phyloP scores from a whole-genome alignment of 2,797 vertebrate species.

The Vireo griseus region DNA sequence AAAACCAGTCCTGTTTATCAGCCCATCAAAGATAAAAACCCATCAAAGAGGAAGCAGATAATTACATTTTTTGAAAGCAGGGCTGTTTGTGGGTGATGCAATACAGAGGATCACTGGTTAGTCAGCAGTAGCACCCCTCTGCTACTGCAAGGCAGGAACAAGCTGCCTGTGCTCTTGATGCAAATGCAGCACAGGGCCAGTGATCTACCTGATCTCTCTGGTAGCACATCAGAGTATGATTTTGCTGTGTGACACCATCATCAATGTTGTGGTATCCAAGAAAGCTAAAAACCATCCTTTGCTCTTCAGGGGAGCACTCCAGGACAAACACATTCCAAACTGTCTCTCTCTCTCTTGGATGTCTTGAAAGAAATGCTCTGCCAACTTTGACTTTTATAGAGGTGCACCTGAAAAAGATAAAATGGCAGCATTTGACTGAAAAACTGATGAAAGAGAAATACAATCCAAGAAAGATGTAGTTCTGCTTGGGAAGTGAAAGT shows the following conservation, averaged over 20 bases:
- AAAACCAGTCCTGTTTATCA: background rate
- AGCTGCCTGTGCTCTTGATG: background rate
- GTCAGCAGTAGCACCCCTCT: background rate
- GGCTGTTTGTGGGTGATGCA: background rate
- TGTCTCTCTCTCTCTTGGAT: background rate
- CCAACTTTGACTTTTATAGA: background rate
- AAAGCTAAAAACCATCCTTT: background rate
- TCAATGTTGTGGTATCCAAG: background rate
- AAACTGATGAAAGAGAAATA: background rate
- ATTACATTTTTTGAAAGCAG: background rate
- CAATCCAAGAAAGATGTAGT: background rate
- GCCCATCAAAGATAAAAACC: background rate
- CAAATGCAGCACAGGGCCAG: accelerated
- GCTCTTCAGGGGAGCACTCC: background rate
- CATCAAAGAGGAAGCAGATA: background rate
- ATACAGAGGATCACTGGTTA: background rate
- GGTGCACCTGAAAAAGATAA: background rate
- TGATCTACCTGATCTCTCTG: background rate
- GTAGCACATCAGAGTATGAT: background rate
- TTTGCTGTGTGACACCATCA: background rate
- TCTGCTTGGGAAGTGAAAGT: background rate
- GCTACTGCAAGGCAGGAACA: accelerated
- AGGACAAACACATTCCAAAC: background rate
- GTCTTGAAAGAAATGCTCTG: background rate
- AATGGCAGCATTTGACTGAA: background rate